phyloP scores from a whole-genome alignment of 1,140 invertebrate genomes.

The Drosophila equinoxialis region DNA sequence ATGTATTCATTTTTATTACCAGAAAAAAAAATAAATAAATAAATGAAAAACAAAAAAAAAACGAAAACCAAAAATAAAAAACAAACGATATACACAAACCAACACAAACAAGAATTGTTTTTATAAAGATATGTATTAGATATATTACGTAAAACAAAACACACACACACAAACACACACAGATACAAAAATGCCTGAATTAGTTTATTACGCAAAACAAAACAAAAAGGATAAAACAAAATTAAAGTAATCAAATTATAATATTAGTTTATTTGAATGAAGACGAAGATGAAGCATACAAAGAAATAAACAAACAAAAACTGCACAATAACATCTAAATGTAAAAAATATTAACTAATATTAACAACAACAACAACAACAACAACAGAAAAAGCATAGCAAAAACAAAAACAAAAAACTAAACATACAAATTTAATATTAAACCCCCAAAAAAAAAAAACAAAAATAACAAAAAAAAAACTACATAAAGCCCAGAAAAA shows the following conservation, averaged over 20 bases:
- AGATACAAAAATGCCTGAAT: conserved; percentile 70
- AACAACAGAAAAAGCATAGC: conserved; percentile 28
- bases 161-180: conserved; percentile 42
- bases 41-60: too few species aligned
- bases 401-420: conserved; percentile 39
- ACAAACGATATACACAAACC: conserved; percentile 54
- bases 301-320: conserved; percentile 52
- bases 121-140: conserved; percentile 73
- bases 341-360: conserved; percentile 76
- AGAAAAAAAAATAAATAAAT: conserved; percentile 32
- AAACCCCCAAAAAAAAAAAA: conserved; percentile 38
- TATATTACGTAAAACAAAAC: conserved; percentile 36
- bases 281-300: conserved; percentile 17
- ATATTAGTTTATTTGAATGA: conserved; percentile 50
- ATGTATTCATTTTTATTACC: conserved; percentile 79
- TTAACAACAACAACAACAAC: conserved; percentile 50
- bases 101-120: conserved; percentile 72
- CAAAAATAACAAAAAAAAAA: conserved; percentile 28
- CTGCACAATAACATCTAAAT: conserved; percentile 82
- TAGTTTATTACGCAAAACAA: conserved; percentile 72
- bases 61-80: conserved; percentile 34
- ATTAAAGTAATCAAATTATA: conserved; percentile 30
- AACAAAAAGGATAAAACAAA: conserved; percentile 37
- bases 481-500: conserved; percentile 46
- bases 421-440: conserved; percentile 48